Evolutionary conservation across 2,113 vertebrate species (phyloP).

Genomic region (Gymnobelideus leadbeateri): DNA sequence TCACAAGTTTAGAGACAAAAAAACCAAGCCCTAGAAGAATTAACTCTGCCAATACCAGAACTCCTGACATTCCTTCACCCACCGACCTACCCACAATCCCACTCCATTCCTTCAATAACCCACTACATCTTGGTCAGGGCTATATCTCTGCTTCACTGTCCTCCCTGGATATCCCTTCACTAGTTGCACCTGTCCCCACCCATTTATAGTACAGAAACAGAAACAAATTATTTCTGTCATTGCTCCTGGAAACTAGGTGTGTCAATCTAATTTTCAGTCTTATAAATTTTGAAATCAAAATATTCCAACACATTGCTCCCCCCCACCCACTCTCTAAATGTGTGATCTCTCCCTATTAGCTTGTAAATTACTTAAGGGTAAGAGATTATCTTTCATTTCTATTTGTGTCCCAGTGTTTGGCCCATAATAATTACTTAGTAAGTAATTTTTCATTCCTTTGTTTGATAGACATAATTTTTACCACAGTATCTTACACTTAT

Average conservation of each 20-base stretch:
- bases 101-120: background rate
- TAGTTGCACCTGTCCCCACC: background rate
- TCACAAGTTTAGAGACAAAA: background rate
- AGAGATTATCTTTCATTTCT: background rate
- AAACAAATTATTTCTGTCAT: background rate
- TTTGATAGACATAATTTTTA: background rate
- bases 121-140: background rate
- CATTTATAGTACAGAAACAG: background rate
- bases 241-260: background rate
- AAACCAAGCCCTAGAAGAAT: background rate
- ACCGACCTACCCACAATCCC: no score
- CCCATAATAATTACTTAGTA: background rate
- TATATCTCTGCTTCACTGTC: background rate
- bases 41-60: background rate
- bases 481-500: background rate
- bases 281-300: background rate
- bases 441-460: background rate
- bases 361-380: background rate
- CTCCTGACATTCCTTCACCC: background rate
- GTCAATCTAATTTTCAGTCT: background rate
- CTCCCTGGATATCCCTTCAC: background rate
- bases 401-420: background rate
- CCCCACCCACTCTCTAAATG: background rate
- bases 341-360: background rate
- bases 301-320: background rate